Base-by-base conservation (phyloP, 2,113 vertebrate genomes). In the Petromus typicus region DNA sequence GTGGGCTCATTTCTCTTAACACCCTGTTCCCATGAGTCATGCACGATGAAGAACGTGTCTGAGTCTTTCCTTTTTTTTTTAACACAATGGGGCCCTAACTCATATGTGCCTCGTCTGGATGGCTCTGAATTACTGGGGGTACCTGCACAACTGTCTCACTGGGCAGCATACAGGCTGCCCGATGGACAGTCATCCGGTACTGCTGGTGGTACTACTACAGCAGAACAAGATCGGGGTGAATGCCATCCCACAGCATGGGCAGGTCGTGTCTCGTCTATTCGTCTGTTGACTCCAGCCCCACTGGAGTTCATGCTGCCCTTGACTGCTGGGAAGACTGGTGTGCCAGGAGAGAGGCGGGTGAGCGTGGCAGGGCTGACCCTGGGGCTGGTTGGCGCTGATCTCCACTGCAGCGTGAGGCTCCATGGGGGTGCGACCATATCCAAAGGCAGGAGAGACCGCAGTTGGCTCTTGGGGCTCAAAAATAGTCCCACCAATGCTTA, bases 331-430 rank as follows among this genome's bases (percentile, higher is more conserved):
- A 37, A n/a, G 79, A 61, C n/a, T 5, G 12, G 67, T 34, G 27
- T 11, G 30, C 51, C 0, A 9, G 0, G 23, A 3, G 75, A 34
- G 40, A 12, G 34, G 20, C n/a, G 79, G 12, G 59, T 37, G 81
- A 73, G 56, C 69, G 54, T 61, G 57, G 66, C 37, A 11, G 22
- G 57, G 6, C 30, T 14, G 1, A 1, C 13, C 22, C n/a, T n/a
- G n/a, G 11, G 37, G 63, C 51, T 3, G 12, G 71, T 23, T 2
- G 17, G 84, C 63, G 88, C 40, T 32, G 78, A n/a, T 9, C 6
- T 54, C 3, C 8, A 7, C 7, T 12, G 45, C 27, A 12, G 30
- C 0, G 3, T n/a, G 0, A 51, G 10, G 9, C n/a, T n/a, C n/a
- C 23, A 57, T 3, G 1, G 40, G 63, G 56, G 27, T 51, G 30